These are phyloP conservation scores for Selene dorsalis DNA, from an alignment of 2,797 vertebrate species.

Conservation along the genomic window DNA sequence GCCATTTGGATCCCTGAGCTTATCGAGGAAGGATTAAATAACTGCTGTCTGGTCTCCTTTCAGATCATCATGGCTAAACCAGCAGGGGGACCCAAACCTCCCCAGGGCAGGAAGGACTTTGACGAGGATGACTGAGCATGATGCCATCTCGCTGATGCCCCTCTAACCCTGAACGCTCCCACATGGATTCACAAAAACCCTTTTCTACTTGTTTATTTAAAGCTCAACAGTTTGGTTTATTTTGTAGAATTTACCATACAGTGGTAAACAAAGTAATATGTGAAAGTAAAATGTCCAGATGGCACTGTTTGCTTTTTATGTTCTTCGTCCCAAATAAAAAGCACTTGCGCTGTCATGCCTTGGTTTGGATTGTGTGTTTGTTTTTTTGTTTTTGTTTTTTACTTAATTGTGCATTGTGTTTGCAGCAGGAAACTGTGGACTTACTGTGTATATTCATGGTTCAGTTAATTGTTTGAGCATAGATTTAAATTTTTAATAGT, in stretches of 20 bases:
- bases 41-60: constrained; percentile 13
- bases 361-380: constrained; percentile 10
- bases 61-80: constrained; percentile 97
- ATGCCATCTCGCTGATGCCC: constrained; percentile 32
- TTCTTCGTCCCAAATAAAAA: constrained; percentile 78
- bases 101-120: constrained; percentile 94
- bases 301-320: constrained; percentile 73
- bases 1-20: background rate
- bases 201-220: constrained; percentile 85
- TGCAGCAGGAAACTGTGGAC: background rate
- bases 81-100: constrained; percentile 93
- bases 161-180: constrained; percentile 24
- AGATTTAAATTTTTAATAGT: background rate
- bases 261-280: constrained; percentile 52
- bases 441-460: background rate
- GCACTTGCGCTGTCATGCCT: constrained; percentile 66
- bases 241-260: constrained; percentile 62
- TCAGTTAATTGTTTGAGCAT: background rate
- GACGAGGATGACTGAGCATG: constrained; percentile 93
- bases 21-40: background rate
- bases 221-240: constrained; percentile 70
- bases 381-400: background rate
- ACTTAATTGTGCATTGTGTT: background rate
- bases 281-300: constrained; percentile 60
- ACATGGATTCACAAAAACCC: constrained; percentile 40